Conservation (phyloP, 35 echinoderm and acorn worm species). For the Ophioderma brevispina region DNA sequence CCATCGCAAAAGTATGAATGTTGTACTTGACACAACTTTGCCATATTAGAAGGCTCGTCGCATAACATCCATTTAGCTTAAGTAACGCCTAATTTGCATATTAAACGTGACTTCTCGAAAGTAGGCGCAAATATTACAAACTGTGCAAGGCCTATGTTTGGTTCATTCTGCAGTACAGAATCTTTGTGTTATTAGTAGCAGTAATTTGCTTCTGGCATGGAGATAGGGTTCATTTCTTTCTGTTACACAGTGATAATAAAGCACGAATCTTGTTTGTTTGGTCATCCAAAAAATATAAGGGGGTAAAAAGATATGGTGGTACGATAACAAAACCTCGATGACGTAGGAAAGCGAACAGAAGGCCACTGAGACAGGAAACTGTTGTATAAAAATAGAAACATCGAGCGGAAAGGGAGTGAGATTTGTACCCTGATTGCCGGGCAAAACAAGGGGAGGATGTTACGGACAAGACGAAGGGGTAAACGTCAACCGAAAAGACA, state of each 20-base stretch:
- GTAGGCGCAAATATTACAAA: no score
- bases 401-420: not conserved
- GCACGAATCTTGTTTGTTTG: not conserved
- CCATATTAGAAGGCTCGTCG: no score
- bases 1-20: no score
- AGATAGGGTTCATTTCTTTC: not conserved
- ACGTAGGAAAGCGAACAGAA: slow-evolving; percentile 1
- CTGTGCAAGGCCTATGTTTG: no score
- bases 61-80: no score
- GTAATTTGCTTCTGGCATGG: no score
- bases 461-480: not conserved
- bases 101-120: no score
- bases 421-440: not conserved
- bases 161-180: no score
- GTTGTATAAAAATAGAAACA: not conserved
- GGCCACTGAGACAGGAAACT: not conserved
- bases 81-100: no score
- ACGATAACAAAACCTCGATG: not conserved
- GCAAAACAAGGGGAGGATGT: not conserved
- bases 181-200: no score
- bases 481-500: not conserved
- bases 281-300: not conserved
- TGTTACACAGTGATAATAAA: not conserved
- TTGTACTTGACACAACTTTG: no score
- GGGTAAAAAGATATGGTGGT: not conserved